Conservation (phyloP, 2,797 vertebrate genomes). For the Meda fulgida region DNA sequence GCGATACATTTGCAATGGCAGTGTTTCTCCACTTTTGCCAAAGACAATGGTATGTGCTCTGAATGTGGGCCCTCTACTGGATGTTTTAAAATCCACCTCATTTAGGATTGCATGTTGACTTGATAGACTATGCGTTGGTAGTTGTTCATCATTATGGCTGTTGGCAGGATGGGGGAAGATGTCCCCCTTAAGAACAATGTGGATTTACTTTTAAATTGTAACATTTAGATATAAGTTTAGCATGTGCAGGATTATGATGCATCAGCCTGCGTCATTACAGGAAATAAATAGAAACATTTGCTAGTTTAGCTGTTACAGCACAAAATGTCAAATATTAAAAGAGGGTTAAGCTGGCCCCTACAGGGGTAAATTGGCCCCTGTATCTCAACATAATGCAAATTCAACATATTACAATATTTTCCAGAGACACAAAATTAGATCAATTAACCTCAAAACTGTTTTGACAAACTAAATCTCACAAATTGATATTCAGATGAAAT, state of each 20-base stretch:
- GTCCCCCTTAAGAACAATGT: background rate
- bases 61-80: constrained; percentile 71
- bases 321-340: too few species aligned
- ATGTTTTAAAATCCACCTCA: constrained; percentile 32
- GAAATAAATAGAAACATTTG: background rate
- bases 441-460: background rate
- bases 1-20: background rate
- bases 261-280: too few species aligned
- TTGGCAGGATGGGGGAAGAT: background rate
- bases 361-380: too few species aligned
- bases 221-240: background rate
- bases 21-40: background rate
- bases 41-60: background rate
- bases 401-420: background rate
- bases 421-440: background rate
- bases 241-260: too few species aligned
- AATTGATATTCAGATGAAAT: background rate
- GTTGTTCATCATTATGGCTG: background rate
- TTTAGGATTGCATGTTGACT: background rate
- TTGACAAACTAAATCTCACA: background rate
- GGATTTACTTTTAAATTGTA: background rate
- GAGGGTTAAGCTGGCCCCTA: too few species aligned
- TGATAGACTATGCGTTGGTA: background rate
- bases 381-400: background rate
- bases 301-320: too few species aligned